phyloP scores from a whole-genome alignment of 2,113 vertebrate species.

The Pterocles burchelli region DNA sequence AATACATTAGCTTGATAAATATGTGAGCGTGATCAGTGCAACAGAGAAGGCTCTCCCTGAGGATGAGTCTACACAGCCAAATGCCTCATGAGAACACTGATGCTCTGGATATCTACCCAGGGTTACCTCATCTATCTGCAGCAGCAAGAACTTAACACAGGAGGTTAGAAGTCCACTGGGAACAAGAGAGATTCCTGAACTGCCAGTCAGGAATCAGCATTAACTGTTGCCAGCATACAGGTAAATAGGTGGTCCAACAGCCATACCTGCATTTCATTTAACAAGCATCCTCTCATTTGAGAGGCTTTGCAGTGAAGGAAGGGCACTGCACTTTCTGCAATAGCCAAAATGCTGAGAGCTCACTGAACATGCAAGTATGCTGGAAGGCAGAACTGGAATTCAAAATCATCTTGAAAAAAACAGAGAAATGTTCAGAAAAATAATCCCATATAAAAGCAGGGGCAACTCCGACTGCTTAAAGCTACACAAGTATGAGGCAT shows the following conservation, averaged over 20 bases:
- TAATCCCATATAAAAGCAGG: neutral
- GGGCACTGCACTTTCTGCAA: neutral
- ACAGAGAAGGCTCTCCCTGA: neutral
- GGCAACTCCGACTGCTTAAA: neutral
- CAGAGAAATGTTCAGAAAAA: neutral
- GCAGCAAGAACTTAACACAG: neutral
- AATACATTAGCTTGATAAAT: neutral
- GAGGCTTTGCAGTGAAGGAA: neutral
- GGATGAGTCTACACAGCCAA: neutral
- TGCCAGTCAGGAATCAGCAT: neutral
- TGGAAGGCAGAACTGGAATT: neutral
- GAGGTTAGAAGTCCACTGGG: neutral
- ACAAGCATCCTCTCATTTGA: neutral
- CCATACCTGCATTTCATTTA: neutral
- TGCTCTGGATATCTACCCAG: neutral
- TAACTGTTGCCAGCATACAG: no score
- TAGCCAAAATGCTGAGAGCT: neutral
- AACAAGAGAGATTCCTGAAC: neutral
- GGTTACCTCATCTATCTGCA: neutral
- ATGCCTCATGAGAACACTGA: neutral
- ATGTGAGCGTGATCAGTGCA: neutral
- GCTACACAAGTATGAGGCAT: neutral
- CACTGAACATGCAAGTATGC: neutral
- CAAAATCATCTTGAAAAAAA: neutral
- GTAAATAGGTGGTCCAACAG: neutral